phyloP scores from a whole-genome alignment of 2,888 invertebrate species.

The Oscheius sp. region DNA sequence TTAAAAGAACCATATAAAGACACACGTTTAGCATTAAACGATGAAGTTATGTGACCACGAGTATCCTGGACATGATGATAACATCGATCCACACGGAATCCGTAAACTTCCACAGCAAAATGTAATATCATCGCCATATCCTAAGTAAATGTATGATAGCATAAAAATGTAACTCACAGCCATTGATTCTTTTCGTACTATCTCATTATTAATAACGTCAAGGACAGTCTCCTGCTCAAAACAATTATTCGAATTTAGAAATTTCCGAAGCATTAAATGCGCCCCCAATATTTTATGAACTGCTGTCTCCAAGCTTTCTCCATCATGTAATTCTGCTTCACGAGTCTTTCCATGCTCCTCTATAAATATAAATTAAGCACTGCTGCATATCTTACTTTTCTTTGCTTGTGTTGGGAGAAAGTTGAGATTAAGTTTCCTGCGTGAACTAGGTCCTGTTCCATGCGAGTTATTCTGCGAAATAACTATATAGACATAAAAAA shows the following conservation, averaged over 20 bases:
- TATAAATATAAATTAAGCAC: background rate
- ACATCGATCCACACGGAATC: conserved; percentile 28
- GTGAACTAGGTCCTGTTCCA: conserved; percentile 3
- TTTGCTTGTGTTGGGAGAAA: background rate
- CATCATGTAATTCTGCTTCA: background rate
- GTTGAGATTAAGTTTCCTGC: background rate
- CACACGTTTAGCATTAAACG: background rate
- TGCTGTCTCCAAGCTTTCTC: background rate
- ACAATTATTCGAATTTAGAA: conserved; percentile 16
- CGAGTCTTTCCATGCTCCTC: background rate
- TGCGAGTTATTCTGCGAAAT: background rate
- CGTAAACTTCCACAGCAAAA: conserved; percentile 24
- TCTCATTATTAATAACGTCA: conserved; percentile 22
- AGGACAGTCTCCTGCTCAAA: conserved; percentile 35
- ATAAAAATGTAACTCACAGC: background rate
- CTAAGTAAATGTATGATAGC: background rate
- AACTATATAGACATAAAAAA: no score
- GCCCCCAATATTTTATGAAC: background rate
- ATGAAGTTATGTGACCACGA: background rate
- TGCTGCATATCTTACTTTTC: background rate
- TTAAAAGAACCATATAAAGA: background rate
- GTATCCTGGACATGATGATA: conserved; percentile 16
- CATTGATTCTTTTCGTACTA: conserved; percentile 24
- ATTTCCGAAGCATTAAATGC: conserved; percentile 2
- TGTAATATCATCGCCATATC: conserved; percentile 34